Conservation (phyloP, 2,113 vertebrate species). For the Heloderma charlesbogerti region DNA sequence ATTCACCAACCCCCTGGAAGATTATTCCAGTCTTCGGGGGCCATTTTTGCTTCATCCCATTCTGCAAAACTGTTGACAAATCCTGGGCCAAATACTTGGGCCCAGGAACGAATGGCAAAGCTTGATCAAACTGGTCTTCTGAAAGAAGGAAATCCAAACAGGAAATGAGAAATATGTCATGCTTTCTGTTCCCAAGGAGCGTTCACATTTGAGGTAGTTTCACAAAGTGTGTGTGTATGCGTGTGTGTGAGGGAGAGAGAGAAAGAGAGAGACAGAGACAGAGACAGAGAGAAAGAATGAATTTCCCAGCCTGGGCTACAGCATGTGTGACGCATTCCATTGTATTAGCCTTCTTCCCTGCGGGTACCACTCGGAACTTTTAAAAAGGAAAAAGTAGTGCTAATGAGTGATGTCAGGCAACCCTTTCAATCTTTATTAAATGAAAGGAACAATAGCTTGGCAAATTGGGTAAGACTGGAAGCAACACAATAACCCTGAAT, state of each 20-base stretch:
- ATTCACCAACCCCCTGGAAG: not conserved
- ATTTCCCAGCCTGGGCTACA: not conserved
- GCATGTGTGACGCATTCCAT: not conserved
- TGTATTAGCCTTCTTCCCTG: not conserved
- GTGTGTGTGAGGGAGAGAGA: not conserved
- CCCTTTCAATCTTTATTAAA: conserved; percentile 33
- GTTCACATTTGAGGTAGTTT: not conserved
- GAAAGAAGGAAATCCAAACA: not conserved
- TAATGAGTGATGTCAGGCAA: conserved; percentile 34
- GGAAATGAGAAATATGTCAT: not conserved
- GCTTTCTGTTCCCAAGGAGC: not conserved
- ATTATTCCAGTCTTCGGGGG: not conserved
- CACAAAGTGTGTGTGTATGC: not conserved
- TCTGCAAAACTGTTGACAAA: not conserved
- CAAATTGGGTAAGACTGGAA: conserved; percentile 45
- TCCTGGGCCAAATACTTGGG: not conserved
- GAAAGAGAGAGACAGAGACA: not conserved
- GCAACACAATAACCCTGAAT: conserved; percentile 56
- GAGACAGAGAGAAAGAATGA: not conserved
- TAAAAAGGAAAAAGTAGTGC: not conserved
- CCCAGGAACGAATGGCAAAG: not conserved
- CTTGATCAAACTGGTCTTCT: not conserved
- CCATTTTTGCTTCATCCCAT: not conserved
- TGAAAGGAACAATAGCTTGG: conserved; percentile 25
- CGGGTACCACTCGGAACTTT: conserved; percentile 32